Base-by-base conservation (phyloP, 2,797 vertebrate genomes). In the Coccyzus lansbergi region DNA sequence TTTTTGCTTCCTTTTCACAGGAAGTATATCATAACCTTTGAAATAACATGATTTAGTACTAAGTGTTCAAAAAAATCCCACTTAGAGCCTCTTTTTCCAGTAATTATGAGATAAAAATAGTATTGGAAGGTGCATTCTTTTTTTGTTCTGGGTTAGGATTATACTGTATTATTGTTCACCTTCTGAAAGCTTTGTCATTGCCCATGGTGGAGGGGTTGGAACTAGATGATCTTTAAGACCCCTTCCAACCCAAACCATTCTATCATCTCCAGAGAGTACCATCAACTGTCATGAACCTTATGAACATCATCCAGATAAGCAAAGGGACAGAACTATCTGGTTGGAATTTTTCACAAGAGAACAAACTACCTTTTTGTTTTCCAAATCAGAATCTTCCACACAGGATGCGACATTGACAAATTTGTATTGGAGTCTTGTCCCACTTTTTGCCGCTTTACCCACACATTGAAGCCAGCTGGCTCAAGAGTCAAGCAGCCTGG, bases 401-500 rank as follows among this genome's bases (percentile, higher is more conserved):
- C 5, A 64, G 60, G 11, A 12, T 68, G 64, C 40, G 58, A 79
- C 74, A 94, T 44, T 29, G 40, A 80, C 64, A 85, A 88, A 91
- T 83, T 80, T 26, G 1, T 65, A 63, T 20, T 89, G 91, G 81
- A 94, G 91, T 83, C 51, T 56, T 88, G 82, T 52, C 85, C 56
- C 19, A 36, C 44, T 91, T 86, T 79, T 95, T 95, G 78, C 49
- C 68, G 76, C 86, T 90, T 88, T 53, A 82, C 44, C 64, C 72
- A 93, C 53, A 78, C 83, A 65, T 1, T 68, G 58, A 92, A 96
- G 93, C 93, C 95, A 96, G 78, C 79, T 96, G 94, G 95, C 93
- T 94, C 36, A 36, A 84, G 34, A 82, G 40, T 52, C 70, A 84
- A 64, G 81, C 86, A 92, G 84, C 82, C 81, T 93, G 82, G 60